phyloP scores from a whole-genome alignment of 2,797 vertebrate species.

The Pseudochirops cupreus region DNA sequence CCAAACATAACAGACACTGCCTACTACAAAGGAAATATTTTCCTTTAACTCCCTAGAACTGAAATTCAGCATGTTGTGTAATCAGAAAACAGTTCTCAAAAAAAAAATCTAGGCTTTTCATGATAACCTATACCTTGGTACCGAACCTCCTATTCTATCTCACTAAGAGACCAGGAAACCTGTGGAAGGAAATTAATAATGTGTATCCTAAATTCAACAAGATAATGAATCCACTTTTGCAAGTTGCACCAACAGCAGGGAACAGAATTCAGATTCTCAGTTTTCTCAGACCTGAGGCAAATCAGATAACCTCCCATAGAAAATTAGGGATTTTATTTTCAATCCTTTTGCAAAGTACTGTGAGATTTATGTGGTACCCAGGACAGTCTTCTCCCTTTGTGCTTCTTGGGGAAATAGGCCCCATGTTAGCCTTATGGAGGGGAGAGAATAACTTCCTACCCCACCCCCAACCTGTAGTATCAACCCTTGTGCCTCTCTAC shows the following conservation, averaged over 20 bases:
- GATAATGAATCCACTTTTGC: not conserved
- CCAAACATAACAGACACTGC: conserved; percentile 67
- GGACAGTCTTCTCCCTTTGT: not conserved
- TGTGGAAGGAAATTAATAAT: conserved; percentile 1
- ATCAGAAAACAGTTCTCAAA: conserved; percentile 55
- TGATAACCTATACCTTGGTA: conserved; percentile 1
- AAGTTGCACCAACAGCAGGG: conserved; percentile 14
- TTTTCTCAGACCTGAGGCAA: not conserved
- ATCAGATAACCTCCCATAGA: conserved; percentile 20
- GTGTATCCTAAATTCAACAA: not conserved
- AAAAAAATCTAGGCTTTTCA: conserved; percentile 50
- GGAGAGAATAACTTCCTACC: not conserved
- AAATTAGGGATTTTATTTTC: conserved; percentile 5
- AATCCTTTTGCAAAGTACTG: not conserved
- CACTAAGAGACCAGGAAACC: not conserved
- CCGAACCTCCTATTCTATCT: not conserved
- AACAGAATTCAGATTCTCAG: conserved; percentile 3
- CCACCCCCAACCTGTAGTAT: not conserved
- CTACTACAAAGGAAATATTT: conserved; percentile 74
- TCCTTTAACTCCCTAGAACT: conserved; percentile 58
- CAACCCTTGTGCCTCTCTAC: not conserved
- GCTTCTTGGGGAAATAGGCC: not conserved
- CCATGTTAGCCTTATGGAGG: not conserved
- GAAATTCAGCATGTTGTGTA: conserved; percentile 65
- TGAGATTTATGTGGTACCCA: not conserved